Evolutionary conservation across 2,113 vertebrate genomes (phyloP).

Genomic region (Grus americana): DNA sequence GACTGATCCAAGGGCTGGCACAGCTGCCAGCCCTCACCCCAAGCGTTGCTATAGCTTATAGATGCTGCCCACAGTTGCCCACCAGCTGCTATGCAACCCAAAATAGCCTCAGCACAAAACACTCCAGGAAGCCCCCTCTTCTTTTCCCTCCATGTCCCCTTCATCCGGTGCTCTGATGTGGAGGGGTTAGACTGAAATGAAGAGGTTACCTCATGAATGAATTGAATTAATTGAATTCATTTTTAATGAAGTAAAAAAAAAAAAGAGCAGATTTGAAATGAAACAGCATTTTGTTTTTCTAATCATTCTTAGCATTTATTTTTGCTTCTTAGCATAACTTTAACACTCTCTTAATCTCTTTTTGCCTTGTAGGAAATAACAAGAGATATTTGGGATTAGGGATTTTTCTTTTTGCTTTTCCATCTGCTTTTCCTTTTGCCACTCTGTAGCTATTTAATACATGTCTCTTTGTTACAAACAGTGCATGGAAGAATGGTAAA

Average conservation of each 20-base stretch:
- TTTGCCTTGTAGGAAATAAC: not conserved
- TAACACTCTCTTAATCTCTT: not conserved
- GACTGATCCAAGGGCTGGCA: slow-evolving; percentile 30
- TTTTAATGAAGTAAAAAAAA: not conserved
- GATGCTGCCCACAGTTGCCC: slow-evolving; percentile 39
- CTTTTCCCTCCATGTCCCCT: not conserved
- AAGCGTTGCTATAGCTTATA: slow-evolving; percentile 41
- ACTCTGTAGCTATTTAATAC: not conserved
- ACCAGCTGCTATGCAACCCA: slow-evolving; percentile 59
- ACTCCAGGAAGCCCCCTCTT: slow-evolving; percentile 41
- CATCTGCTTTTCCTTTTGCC: not conserved
- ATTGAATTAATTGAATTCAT: not conserved
- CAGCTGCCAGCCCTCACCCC: not conserved
- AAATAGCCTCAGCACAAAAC: slow-evolving; percentile 44
- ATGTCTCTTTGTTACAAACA: not conserved
- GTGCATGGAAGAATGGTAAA: not conserved
- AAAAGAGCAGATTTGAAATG: not conserved
- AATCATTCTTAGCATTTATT: not conserved
- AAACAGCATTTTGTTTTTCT: not conserved
- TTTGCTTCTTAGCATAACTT: not conserved
- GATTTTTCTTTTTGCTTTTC: not conserved
- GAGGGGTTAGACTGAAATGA: not conserved
- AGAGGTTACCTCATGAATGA: slow-evolving; percentile 27
- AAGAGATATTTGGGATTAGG: not conserved
- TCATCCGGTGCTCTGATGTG: not conserved